Percentiles rank a stretch among this genome's conserved stretches.
Evolutionary conservation across 64 coral and sea anemone species (phyloP).

Genomic region (Hydrozoanthus tunicans): DNA sequence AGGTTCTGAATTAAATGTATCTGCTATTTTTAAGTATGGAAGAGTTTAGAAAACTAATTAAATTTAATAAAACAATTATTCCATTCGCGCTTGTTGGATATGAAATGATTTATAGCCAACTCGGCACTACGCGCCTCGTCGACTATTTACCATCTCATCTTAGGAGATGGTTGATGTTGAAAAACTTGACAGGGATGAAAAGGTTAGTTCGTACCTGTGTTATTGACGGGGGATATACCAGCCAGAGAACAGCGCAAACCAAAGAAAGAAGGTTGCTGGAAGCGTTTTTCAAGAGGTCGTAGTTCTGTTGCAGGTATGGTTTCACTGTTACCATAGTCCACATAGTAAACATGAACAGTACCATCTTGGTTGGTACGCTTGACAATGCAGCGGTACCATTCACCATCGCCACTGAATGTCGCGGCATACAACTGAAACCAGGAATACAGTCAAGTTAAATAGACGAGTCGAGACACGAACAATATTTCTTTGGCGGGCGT

Average conservation of each 20-base stretch:
- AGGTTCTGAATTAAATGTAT: too few relatives aligned
- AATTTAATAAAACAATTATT: too few relatives aligned
- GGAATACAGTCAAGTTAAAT: neutral
- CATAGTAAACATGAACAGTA: slow-evolving; percentile 54
- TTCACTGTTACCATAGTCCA: slow-evolving; percentile 82
- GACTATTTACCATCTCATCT: too few relatives aligned
- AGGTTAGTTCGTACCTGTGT: neutral
- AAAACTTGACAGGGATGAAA: too few relatives aligned
- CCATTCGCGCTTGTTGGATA: too few relatives aligned
- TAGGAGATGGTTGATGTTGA: too few relatives aligned
- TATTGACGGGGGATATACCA: slow-evolving; percentile 15
- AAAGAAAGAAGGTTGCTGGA: slow-evolving; percentile 46
- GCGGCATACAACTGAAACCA: slow-evolving; percentile 64
- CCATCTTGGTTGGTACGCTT: slow-evolving; percentile 29
- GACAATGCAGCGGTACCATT: slow-evolving; percentile 72
- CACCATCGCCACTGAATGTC: slow-evolving; percentile 30
- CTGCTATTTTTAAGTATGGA: too few relatives aligned
- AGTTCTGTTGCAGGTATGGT: slow-evolving; percentile 9
- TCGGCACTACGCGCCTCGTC: too few relatives aligned
- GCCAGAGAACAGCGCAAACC: slow-evolving; percentile 70
- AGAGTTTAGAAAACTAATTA: too few relatives aligned
- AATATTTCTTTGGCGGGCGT: too few relatives aligned
- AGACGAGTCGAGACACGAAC: too few relatives aligned
- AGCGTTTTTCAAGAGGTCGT: slow-evolving; percentile 63
- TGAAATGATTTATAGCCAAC: too few relatives aligned